Evolutionary conservation across 2,888 invertebrate genomes (phyloP).

Genomic region (Malacosoma neustria): DNA sequence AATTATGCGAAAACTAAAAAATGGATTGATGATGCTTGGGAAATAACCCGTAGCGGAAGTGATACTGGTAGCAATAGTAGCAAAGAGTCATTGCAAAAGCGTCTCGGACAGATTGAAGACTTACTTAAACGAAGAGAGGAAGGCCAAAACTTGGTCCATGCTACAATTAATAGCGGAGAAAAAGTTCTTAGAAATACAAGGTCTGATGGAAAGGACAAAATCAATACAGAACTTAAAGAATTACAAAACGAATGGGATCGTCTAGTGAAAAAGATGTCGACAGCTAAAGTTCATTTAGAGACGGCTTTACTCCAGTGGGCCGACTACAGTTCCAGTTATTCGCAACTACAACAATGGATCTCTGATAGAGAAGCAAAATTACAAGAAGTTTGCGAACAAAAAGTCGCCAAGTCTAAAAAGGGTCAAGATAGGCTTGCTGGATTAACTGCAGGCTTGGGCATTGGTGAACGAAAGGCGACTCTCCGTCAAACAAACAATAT

Average conservation of each 20-base stretch:
- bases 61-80: conserved; percentile 86
- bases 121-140: conserved; percentile 87
- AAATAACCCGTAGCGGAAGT: conserved; percentile 85
- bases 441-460: conserved; percentile 83
- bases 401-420: conserved; percentile 85
- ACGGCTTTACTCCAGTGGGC: conserved; percentile 95
- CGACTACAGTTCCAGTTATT: conserved; percentile 94
- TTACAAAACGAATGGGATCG: conserved; percentile 95
- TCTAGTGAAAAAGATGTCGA: conserved; percentile 91
- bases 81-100: conserved; percentile 87
- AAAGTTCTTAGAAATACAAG: conserved; percentile 91
- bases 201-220: conserved; percentile 91
- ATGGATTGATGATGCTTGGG: conserved; percentile 92
- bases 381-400: conserved; percentile 91
- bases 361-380: conserved; percentile 93
- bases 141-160: conserved; percentile 89
- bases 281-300: conserved; percentile 92
- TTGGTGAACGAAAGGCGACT: conserved; percentile 91
- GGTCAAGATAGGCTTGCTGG: conserved; percentile 80
- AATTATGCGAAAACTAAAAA: conserved; percentile 84
- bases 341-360: conserved; percentile 95
- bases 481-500: conserved; percentile 94
- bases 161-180: conserved; percentile 92
- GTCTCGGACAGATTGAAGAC: conserved; percentile 86
- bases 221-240: conserved; percentile 90